Conservation (phyloP, 2,113 vertebrate genomes). For the Psilopogon haemacephalus region DNA sequence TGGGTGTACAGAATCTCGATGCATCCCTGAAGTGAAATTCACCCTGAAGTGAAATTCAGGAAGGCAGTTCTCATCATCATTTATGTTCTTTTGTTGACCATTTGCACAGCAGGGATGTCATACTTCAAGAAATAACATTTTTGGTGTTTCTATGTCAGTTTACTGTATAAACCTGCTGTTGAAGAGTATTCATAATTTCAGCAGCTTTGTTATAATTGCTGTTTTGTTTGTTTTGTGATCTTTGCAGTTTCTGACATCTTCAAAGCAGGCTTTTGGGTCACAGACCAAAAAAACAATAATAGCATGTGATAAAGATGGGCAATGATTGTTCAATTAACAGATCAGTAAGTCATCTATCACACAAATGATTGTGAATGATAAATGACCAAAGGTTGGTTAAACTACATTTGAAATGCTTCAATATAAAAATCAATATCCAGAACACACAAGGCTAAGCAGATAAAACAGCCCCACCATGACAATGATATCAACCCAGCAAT, state of each 20-base stretch:
- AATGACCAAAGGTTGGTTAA: slow-evolving; percentile 4
- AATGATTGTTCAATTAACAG: slow-evolving; percentile 45
- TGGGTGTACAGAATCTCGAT: not conserved
- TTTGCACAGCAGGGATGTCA: not conserved
- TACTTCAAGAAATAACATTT: not conserved
- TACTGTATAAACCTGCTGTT: slow-evolving; percentile 2
- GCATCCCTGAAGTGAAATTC: not conserved
- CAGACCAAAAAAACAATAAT: not conserved
- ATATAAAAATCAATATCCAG: slow-evolving; percentile 26
- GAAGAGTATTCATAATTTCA: not conserved
- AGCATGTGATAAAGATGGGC: not conserved
- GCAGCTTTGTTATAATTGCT: not conserved
- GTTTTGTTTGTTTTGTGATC: not conserved
- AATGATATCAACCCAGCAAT: not conserved
- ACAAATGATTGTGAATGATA: slow-evolving; percentile 8
- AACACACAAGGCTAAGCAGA: not conserved
- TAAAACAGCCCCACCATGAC: not conserved
- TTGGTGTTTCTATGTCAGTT: slow-evolving; percentile 32
- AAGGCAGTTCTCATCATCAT: not conserved
- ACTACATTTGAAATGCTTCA: not conserved
- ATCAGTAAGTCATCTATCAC: slow-evolving; percentile 36
- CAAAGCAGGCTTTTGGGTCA: not conserved
- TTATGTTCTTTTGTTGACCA: not conserved
- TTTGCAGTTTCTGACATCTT: not conserved
- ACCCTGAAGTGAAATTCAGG: not conserved